phyloP scores from a whole-genome alignment of 2,888 invertebrate species.

The Abrostola triplasia region DNA sequence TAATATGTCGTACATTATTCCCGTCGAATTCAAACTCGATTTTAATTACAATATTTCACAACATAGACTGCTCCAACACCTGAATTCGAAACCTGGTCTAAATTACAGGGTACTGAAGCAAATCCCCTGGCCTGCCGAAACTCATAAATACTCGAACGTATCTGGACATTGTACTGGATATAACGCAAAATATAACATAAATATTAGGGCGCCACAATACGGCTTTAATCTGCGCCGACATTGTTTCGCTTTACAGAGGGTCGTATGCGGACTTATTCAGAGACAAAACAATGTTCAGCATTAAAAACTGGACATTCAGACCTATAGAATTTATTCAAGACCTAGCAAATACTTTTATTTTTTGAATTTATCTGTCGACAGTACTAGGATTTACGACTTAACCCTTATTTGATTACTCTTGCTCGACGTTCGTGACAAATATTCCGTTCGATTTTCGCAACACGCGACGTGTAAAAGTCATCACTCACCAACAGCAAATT shows the following conservation, averaged over 20 bases:
- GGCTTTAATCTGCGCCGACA: conserved; percentile 45
- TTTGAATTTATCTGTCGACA: background rate
- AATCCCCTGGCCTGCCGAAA: conserved; percentile 39
- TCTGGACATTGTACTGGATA: conserved; percentile 38
- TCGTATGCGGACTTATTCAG: conserved; percentile 21
- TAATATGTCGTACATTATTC: too few species aligned
- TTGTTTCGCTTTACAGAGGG: conserved; percentile 45
- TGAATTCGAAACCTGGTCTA: conserved; percentile 35
- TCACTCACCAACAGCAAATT: conserved; percentile 29
- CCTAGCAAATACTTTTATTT: background rate
- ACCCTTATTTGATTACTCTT: conserved; percentile 33
- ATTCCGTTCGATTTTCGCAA: conserved; percentile 27
- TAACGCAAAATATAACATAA: conserved; percentile 45
- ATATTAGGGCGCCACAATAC: conserved; percentile 49
- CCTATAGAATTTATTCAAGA: conserved; percentile 14
- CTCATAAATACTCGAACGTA: conserved; percentile 50
- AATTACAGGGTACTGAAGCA: conserved; percentile 32
- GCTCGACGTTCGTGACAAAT: conserved; percentile 13
- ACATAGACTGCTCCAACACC: background rate
- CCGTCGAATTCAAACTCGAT: background rate
- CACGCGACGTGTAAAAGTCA: conserved; percentile 17
- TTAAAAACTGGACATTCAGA: conserved; percentile 10
- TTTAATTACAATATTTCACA: conserved; percentile 1
- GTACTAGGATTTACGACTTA: background rate
- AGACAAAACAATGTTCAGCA: conserved; percentile 18